Conservation (phyloP, 2,797 vertebrate species). For the Argyrosomus regius region DNA sequence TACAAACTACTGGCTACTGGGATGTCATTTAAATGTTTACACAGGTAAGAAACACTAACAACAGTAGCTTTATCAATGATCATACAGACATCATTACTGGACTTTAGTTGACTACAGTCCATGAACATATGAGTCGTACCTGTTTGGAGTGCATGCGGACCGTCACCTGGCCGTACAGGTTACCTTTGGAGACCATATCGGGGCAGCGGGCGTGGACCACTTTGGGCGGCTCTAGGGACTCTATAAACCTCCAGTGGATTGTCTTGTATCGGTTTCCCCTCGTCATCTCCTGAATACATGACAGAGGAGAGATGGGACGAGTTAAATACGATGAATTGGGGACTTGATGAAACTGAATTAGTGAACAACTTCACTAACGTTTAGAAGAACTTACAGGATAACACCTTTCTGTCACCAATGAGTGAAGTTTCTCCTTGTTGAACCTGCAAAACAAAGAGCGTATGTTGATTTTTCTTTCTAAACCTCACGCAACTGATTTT, state of each 20-base stretch:
- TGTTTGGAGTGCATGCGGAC: conserved; percentile 94
- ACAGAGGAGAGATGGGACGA: neutral
- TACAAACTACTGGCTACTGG: neutral
- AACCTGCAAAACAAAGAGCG: conserved; percentile 82
- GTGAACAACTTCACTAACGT: too few species aligned
- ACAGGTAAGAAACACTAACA: neutral
- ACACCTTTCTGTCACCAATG: conserved; percentile 93
- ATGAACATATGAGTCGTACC: conserved; percentile 53
- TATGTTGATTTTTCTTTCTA: too few species aligned
- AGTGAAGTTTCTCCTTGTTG: conserved; percentile 91
- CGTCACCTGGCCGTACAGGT: conserved; percentile 94
- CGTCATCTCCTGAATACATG: conserved; percentile 90
- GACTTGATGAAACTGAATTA: neutral
- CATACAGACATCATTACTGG: neutral
- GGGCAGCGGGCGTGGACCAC: conserved; percentile 91
- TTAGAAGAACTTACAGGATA: conserved; percentile 89
- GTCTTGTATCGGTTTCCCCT: conserved; percentile 92
- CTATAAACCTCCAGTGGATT: conserved; percentile 90
- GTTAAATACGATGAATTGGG: neutral
- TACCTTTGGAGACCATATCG: conserved; percentile 87
- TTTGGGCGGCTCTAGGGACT: conserved; percentile 90
- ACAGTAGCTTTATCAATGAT: neutral
- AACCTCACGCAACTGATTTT: too few species aligned
- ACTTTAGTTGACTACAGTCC: too few species aligned
- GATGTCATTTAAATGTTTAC: neutral